Evolutionary conservation across 1,140 invertebrate genomes (phyloP).

Genomic region (Diachasma alloeum): DNA sequence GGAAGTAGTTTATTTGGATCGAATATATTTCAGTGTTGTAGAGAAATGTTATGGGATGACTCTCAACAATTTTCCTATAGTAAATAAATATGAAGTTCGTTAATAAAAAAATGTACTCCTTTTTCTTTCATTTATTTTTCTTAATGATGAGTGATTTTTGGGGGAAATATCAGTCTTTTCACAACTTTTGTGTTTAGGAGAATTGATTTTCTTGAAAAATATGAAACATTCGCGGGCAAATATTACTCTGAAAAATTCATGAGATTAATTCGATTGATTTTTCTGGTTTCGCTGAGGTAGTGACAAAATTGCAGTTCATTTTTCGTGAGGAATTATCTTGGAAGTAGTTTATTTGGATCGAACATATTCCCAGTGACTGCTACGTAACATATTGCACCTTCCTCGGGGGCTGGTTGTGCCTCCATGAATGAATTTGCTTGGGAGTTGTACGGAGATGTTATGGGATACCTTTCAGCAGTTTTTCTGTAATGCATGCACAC

Average conservation of each 20-base stretch:
- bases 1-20: constrained; percentile 22
- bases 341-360: constrained; percentile 21
- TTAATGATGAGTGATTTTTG: too few relatives aligned
- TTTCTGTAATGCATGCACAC: not conserved
- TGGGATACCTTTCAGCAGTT: constrained; percentile 46
- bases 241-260: too few relatives aligned
- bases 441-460: constrained; percentile 57
- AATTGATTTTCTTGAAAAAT: too few relatives aligned
- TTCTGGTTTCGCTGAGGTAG: not conserved
- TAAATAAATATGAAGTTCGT: not conserved
- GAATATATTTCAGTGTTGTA: constrained; percentile 51
- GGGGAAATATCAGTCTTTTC: too few relatives aligned
- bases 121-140: too few relatives aligned
- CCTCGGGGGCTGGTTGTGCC: constrained; percentile 56
- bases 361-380: constrained; percentile 61
- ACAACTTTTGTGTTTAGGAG: too few relatives aligned
- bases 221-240: too few relatives aligned
- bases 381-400: constrained; percentile 65
- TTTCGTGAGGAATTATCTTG: not conserved
- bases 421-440: constrained; percentile 59
- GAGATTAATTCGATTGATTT: too few relatives aligned
- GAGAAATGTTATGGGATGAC: constrained; percentile 58
- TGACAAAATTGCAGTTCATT: not conserved
- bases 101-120: too few relatives aligned
- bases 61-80: constrained; percentile 35